Evolutionary conservation across 2,797 vertebrate species (phyloP), one percentile per base, ranked within the genome.

Genomic region (Nannoperca obscura): DNA sequence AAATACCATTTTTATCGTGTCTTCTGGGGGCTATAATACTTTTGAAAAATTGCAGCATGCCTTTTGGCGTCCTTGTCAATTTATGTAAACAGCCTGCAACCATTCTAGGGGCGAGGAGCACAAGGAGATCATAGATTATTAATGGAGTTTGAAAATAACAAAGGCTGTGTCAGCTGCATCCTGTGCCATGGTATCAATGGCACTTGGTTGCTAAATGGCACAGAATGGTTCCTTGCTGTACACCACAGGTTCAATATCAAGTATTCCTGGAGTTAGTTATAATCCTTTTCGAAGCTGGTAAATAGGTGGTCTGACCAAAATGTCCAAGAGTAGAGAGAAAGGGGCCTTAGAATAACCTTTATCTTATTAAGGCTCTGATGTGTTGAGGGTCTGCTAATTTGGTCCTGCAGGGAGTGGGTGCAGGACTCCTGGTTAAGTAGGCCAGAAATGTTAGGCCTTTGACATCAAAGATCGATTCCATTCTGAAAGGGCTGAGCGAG

Each of bases 381-480:
- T 81, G 80, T 85, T 86, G 76, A 87, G 74, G 75, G 71, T 78
- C 76, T 76, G 80, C 84, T 94, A 91, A 94, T 94, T 91, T 92
- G 82, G 61, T 61, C 85, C 69, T 65, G 24, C 38, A 38, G 60
- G 57, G 59, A 24, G 58, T 34, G 67, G 34, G 14, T 57, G 76
- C 75, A n/a, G 61, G 75, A 76, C 74, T 86, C 65, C 81, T 78
- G 84, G 85, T 85, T 90, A 84, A 88, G 85, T 64, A 80, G 92
- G 74, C 86, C 89, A 89, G 76, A 88, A 88, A 92, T 88, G 90
- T 80, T 89, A 85, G 85, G 90, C 87, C 92, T 94, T 92, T 94
- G 93, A 94, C 93, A 93, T 90, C 68, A 86, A 85, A 81, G 86
- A 94, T 95, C 92, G 89, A 95, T 95, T 87, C 84, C 68, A 74